Evolutionary conservation across 2,888 invertebrate genomes (phyloP).

Genomic region (Zaprionus bogoriensis): DNA sequence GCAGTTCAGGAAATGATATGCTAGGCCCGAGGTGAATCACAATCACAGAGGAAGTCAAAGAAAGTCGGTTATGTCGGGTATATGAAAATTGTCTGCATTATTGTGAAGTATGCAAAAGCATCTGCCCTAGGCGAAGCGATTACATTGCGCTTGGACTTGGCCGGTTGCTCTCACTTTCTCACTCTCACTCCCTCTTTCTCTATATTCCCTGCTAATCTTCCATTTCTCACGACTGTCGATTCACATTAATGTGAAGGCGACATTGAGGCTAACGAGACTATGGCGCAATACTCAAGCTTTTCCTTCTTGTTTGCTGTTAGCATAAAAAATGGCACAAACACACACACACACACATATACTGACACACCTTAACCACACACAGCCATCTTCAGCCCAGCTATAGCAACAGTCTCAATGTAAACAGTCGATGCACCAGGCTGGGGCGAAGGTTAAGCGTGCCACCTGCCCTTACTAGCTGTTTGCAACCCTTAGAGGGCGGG

Average conservation of each 20-base stretch:
- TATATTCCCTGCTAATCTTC: constrained; percentile 37
- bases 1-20: not conserved
- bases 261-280: not conserved
- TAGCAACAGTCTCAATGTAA: constrained; percentile 23
- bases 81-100: constrained; percentile 20
- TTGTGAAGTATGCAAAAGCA: constrained; percentile 1
- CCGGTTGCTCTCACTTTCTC: too few species aligned
- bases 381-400: not conserved
- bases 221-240: constrained; percentile 40
- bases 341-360: not conserved
- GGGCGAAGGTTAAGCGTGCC: constrained; percentile 28
- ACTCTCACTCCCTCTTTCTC: too few species aligned
- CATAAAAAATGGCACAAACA: constrained; percentile 18
- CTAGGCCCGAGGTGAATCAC: not conserved
- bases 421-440: constrained; percentile 29
- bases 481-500: constrained; percentile 15
- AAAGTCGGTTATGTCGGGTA: not conserved
- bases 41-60: not conserved
- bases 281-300: not conserved
- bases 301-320: constrained; percentile 7
- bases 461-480: constrained; percentile 27
- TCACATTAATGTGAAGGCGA: constrained; percentile 47
- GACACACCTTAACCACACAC: not conserved
- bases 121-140: not conserved
- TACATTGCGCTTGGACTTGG: constrained; percentile 7